phyloP scores from a whole-genome alignment of 2,113 vertebrate genomes.

The Lanius collurio region DNA sequence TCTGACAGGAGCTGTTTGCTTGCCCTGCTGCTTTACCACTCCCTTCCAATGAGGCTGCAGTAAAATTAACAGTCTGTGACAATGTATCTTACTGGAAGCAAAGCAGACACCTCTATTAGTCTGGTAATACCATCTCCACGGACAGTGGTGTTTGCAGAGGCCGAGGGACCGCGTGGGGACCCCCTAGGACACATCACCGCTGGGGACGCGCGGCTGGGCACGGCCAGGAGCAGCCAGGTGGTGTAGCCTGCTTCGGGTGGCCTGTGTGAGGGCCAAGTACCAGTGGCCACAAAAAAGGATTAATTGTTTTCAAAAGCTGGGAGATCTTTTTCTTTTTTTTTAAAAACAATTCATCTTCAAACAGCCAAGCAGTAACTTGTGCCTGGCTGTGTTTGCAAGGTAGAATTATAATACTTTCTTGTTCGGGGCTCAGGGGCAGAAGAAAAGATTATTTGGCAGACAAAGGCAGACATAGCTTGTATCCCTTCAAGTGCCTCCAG shows the following conservation, averaged over 20 bases:
- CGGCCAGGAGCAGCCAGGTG: background rate
- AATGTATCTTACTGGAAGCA: background rate
- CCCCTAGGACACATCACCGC: background rate
- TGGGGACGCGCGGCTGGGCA: background rate
- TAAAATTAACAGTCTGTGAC: constrained; percentile 54
- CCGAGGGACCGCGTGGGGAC: fast-evolving
- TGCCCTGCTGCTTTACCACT: constrained; percentile 10
- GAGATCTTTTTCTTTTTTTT: background rate
- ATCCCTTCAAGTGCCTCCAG: background rate
- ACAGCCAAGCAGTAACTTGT: background rate
- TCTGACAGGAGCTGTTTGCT: background rate
- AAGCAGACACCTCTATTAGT: background rate
- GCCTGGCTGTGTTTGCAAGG: background rate
- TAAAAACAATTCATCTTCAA: background rate
- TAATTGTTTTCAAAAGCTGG: background rate
- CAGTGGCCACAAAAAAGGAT: background rate
- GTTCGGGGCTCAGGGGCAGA: background rate
- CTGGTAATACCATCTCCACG: background rate
- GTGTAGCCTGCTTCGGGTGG: background rate
- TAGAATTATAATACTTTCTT: constrained; percentile 4
- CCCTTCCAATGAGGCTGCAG: constrained; percentile 15
- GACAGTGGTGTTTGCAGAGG: background rate
- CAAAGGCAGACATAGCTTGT: background rate
- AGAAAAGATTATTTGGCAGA: constrained; percentile 11
- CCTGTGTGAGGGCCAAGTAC: background rate